Evolutionary conservation across 2,797 vertebrate genomes (phyloP), one percentile per base, ranked within the genome.

Genomic region (Acestrorhynchus altus): DNA sequence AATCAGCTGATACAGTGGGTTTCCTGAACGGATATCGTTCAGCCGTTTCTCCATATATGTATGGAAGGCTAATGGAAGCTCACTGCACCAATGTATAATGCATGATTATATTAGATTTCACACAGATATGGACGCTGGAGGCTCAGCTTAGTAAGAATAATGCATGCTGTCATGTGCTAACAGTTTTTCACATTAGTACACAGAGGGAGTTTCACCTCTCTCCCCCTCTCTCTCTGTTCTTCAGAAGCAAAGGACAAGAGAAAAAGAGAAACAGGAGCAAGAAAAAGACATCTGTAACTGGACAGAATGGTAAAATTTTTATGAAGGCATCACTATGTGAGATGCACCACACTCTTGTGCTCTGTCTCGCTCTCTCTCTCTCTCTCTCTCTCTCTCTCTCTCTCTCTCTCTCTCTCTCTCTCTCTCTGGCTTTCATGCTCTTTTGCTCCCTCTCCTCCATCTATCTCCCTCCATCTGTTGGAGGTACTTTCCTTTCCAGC

Each of bases 301-400:
- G 67, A 80, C 75, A 73, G 77, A 82, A 67, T 16, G 39, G 39
- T 83, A 52, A 88, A 87, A 87, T 72, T 90, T 89, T 90, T 81
- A 88, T 86, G 86, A 89, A 81, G 75, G 84, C 85, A 86, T 90
- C 87, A 87, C 82, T 60, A 81, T 84, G 83, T 87, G 86, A 79
- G 83, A 84, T 68, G 61, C 20, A n/a, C 67, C 66, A 4, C 26
- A 56, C 44, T 54, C 71, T 46, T 35, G 31, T 35, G 31, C 31
- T 2, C 56, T 28, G 24, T 28, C 56, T 28, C 13, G 56, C 26
- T 28, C 24, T 26, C 24, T 46, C 20, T 56, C 44, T 18, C 16
- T 42, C 63, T 71, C 22, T 67, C 52, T 52, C 71, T 26, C 24
- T 60, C 56, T 28, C 56, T 28, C 56, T 28, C 13, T 24, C 26